These are phyloP conservation scores for Crocodylus rhombifer DNA, from an alignment of 2,797 vertebrate genomes.

Conservation along the genomic window DNA sequence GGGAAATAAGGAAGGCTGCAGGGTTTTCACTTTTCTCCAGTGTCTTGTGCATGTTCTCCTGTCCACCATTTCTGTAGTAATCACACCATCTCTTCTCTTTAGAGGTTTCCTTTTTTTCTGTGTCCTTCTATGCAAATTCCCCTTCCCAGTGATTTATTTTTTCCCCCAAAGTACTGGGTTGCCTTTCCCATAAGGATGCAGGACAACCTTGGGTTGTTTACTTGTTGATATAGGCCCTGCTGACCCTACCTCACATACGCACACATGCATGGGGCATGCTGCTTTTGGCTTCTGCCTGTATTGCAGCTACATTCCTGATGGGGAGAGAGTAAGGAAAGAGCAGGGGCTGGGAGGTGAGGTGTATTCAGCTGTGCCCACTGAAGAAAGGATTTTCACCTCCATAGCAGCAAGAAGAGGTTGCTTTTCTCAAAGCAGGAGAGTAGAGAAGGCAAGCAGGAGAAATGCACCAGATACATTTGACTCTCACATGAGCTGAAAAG, in stretches of 20 bases:
- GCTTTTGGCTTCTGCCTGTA: not conserved
- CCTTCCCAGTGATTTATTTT: not conserved
- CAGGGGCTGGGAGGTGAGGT: not conserved
- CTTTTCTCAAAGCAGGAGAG: not conserved
- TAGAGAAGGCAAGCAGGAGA: not conserved
- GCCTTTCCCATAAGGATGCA: not conserved
- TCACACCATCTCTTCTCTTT: not conserved
- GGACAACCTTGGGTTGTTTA: not conserved
- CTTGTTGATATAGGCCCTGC: not conserved
- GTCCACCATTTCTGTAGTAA: not conserved
- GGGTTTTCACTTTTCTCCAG: not conserved
- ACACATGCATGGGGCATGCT: not conserved
- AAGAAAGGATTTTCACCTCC: not conserved
- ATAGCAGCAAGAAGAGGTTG: not conserved
- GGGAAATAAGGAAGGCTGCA: not conserved
- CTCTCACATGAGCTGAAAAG: not conserved
- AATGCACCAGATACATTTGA: fast-evolving
- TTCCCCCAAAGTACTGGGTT: not conserved
- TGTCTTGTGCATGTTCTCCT: not conserved
- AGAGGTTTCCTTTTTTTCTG: not conserved
- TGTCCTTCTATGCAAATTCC: not conserved
- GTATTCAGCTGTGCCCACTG: not conserved
- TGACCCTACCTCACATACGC: not conserved
- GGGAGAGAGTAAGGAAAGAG: not conserved
- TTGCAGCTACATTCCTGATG: not conserved